These are phyloP conservation scores for Microchirus variegatus DNA, from an alignment of 2,797 vertebrate species.

Conservation along the genomic window DNA sequence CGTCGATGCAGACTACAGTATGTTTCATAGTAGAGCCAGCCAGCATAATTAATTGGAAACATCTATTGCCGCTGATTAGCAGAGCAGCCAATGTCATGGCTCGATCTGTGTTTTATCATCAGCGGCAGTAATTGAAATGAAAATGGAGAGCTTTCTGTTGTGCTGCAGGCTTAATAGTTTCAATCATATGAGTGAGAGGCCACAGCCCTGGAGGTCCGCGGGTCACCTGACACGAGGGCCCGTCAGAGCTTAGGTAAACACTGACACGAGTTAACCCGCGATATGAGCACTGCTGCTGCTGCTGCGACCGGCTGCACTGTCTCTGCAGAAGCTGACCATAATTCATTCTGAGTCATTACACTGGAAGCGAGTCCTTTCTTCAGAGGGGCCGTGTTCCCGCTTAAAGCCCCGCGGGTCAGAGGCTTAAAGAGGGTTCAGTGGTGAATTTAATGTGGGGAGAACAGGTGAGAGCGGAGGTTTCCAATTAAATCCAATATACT, in stretches of 20 bases:
- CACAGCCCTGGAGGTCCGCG: slow-evolving; percentile 24
- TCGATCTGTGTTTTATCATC: slow-evolving; percentile 67
- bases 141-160: slow-evolving; percentile 49
- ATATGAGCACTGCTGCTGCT: slow-evolving; percentile 38
- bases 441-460: slow-evolving; percentile 47
- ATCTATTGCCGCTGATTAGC: slow-evolving; percentile 66
- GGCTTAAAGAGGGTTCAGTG: slow-evolving; percentile 66
- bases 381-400: slow-evolving; percentile 19
- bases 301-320: slow-evolving; percentile 23
- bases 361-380: slow-evolving; percentile 29
- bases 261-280: slow-evolving; percentile 16
- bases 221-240: slow-evolving; percentile 17
- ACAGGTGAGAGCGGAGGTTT: slow-evolving; percentile 68
- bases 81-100: slow-evolving; percentile 59
- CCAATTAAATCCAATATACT: slow-evolving; percentile 74
- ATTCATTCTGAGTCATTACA: slow-evolving; percentile 68
- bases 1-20: slow-evolving; percentile 39
- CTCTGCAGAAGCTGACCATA: slow-evolving; percentile 45
- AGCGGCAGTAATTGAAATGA: slow-evolving; percentile 67
- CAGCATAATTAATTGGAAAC: slow-evolving; percentile 64
- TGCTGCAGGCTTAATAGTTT: slow-evolving; percentile 39
- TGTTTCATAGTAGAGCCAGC: slow-evolving; percentile 39
- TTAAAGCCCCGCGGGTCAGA: slow-evolving; percentile 45
- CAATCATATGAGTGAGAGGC: slow-evolving; percentile 44
- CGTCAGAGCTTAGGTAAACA: slow-evolving; percentile 39